phyloP scores from a whole-genome alignment of 2,888 invertebrate species.

The Heliconius charithonia region DNA sequence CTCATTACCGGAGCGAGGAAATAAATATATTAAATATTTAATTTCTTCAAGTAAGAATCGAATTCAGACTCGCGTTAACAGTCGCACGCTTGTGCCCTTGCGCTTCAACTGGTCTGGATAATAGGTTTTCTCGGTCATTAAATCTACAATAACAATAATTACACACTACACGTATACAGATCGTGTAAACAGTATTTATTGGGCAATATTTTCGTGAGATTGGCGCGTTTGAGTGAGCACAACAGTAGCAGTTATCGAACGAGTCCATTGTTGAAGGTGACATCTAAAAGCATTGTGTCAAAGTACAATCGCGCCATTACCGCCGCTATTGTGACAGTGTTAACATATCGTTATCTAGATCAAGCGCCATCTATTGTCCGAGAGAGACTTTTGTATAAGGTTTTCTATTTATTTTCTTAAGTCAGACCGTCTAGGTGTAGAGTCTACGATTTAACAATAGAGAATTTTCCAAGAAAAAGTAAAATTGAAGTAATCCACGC shows the following conservation, averaged over 20 bases:
- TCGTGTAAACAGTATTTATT: conserved; percentile 41
- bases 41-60: neutral
- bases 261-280: conserved; percentile 77
- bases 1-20: no score
- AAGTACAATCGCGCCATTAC: conserved; percentile 82
- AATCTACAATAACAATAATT: neutral
- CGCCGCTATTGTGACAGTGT: conserved; percentile 81
- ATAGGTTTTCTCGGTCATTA: neutral
- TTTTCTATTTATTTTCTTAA: conserved; percentile 49
- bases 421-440: conserved; percentile 30
- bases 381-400: conserved; percentile 71
- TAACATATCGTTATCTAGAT: conserved; percentile 83
- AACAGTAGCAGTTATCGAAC: conserved; percentile 75
- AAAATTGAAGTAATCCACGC: neutral
- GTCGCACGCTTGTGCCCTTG: no score
- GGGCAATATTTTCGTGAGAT: conserved; percentile 66
- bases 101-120: no score
- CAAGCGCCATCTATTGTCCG: conserved; percentile 83
- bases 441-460: neutral
- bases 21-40: no score
- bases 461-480: neutral
- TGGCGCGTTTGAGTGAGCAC: conserved; percentile 68
- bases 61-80: neutral
- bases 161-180: neutral
- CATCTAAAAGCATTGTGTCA: conserved; percentile 81